Evolutionary conservation across 1,140 invertebrate species (phyloP).

Genomic region (Cylas formicarius): DNA sequence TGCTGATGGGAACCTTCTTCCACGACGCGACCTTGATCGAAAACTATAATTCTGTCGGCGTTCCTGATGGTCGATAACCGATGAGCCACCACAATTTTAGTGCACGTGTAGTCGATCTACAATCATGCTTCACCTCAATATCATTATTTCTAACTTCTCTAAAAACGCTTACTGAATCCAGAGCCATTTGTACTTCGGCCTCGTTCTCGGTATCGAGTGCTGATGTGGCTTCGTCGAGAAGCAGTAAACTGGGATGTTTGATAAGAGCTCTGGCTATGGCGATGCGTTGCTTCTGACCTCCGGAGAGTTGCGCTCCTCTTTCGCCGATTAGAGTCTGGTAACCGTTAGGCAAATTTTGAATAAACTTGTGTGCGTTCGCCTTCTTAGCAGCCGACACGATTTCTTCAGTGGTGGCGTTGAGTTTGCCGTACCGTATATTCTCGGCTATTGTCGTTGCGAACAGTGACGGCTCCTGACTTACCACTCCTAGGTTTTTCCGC

Average conservation of each 20-base stretch:
- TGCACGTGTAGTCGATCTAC: conserved; percentile 64
- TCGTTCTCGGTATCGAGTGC: conserved; percentile 63
- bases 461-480: conserved; percentile 73
- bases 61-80: conserved; percentile 72
- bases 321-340: conserved; percentile 74
- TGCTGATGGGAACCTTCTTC: conserved; percentile 69
- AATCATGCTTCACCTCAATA: too few species aligned
- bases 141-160: too few species aligned
- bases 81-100: conserved; percentile 81
- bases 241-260: conserved; percentile 62
- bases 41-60: conserved; percentile 70
- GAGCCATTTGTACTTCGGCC: conserved; percentile 57
- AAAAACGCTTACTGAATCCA: conserved; percentile 48
- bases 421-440: conserved; percentile 66
- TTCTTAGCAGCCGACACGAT: conserved; percentile 53
- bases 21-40: conserved; percentile 60
- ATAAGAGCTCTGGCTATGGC: conserved; percentile 70
- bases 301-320: conserved; percentile 61
- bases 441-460: conserved; percentile 69
- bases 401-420: conserved; percentile 52
- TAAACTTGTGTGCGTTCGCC: conserved; percentile 79
- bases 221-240: conserved; percentile 78
- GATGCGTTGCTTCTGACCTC: conserved; percentile 69
- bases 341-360: conserved; percentile 62
- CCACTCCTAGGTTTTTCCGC: conserved; percentile 63